These are phyloP conservation scores for Acanthurus leucopareius DNA, from an alignment of 2,797 vertebrate species.

Conservation along the genomic window DNA sequence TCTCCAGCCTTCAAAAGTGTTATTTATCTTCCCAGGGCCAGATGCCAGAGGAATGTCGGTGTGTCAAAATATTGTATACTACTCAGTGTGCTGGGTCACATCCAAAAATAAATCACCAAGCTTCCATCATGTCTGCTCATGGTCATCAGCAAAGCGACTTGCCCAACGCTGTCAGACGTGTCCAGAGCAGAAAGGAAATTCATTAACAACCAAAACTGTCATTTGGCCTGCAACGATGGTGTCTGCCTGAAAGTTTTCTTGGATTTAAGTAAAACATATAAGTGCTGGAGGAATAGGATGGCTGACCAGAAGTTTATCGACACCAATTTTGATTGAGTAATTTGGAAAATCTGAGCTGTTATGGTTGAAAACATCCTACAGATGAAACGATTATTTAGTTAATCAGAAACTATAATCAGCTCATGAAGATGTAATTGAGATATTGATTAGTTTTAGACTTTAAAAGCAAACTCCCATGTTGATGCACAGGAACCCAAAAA, in stretches of 20 bases:
- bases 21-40: constrained; percentile 51
- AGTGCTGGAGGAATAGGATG: not conserved
- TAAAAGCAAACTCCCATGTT: not conserved
- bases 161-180: constrained; percentile 10
- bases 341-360: not conserved
- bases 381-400: not conserved
- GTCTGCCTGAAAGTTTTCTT: constrained; percentile 32
- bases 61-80: constrained; percentile 23
- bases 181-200: constrained; percentile 25
- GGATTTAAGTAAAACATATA: constrained; percentile 2
- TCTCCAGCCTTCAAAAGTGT: constrained; percentile 15
- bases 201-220: constrained; percentile 42
- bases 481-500: not conserved
- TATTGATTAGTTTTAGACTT: not conserved
- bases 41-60: constrained; percentile 35
- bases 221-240: constrained; percentile 32
- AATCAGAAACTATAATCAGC: constrained; percentile 3
- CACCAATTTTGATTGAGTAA: not conserved
- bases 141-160: constrained; percentile 15
- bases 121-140: constrained; percentile 56
- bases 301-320: not conserved
- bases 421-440: not conserved
- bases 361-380: not conserved
- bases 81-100: constrained; percentile 24
- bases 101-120: constrained; percentile 48